Evolutionary conservation across 2,888 invertebrate species (phyloP).

Genomic region (Conops quadrifasciatus): DNA sequence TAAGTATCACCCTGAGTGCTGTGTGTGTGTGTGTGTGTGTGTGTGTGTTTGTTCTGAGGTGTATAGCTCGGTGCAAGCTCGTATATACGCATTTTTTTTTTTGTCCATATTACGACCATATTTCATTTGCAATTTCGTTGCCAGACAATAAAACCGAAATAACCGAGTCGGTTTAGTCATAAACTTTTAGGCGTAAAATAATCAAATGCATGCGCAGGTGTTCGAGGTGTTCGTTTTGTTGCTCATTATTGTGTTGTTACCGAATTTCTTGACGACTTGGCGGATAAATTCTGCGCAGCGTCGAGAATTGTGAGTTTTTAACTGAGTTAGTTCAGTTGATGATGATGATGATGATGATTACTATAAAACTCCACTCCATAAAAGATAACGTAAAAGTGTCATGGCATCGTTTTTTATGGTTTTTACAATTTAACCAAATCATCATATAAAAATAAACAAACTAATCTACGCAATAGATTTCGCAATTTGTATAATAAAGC

Average conservation of each 20-base stretch:
- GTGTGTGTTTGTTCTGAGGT: background rate
- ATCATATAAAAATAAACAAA: too few species aligned
- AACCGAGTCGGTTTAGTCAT: constrained; percentile 20
- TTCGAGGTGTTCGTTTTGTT: background rate
- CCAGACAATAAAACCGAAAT: constrained; percentile 27
- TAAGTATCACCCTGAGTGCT: background rate
- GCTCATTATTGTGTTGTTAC: background rate
- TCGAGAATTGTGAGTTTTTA: background rate
- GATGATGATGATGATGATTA: too few species aligned
- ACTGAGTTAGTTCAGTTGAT: background rate
- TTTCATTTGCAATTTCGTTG: constrained; percentile 14
- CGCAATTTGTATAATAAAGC: too few species aligned
- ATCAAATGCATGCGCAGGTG: too few species aligned
- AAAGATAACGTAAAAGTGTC: too few species aligned
- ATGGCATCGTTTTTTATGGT: too few species aligned
- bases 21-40: background rate
- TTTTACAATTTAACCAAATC: too few species aligned
- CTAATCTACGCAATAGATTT: too few species aligned
- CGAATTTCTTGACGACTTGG: background rate
- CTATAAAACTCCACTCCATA: too few species aligned
- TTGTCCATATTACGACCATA: background rate
- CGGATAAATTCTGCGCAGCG: background rate
- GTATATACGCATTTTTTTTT: constrained; percentile 1
- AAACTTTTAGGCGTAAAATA: constrained; percentile 2
- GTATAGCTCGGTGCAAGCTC: background rate